Conservation (phyloP, 1,140 invertebrate genomes). For the Neodiprion pinetum region DNA sequence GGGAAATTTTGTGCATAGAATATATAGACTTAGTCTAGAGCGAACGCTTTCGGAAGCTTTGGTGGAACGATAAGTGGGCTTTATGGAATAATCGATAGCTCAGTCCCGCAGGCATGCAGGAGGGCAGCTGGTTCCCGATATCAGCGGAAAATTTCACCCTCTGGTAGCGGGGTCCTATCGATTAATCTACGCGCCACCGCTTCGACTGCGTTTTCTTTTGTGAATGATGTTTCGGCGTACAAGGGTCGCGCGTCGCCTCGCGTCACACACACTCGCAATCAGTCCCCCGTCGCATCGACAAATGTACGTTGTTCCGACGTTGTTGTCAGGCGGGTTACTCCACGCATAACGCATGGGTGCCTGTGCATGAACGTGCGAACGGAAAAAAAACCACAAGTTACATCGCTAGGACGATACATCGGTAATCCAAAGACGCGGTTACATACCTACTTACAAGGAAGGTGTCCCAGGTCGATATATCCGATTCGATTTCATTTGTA, state of each 20-base stretch:
- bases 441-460: too few relatives aligned
- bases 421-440: too few relatives aligned
- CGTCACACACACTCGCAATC: not conserved
- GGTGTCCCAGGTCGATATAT: too few relatives aligned
- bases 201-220: not conserved
- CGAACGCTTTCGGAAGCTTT: not conserved
- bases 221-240: not conserved
- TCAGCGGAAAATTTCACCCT: constrained; percentile 7
- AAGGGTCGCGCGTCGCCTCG: not conserved
- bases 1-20: not conserved
- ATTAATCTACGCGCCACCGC: constrained; percentile 4
- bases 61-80: constrained; percentile 6
- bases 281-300: not conserved
- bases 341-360: too few relatives aligned
- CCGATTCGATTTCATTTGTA: too few relatives aligned
- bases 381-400: too few relatives aligned
- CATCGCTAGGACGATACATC: too few relatives aligned
- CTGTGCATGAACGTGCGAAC: too few relatives aligned
- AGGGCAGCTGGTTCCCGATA: constrained; percentile 6
- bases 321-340: too few relatives aligned
- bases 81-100: constrained; percentile 5
- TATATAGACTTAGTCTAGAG: not conserved
- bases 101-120: constrained; percentile 3
- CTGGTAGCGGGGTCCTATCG: not conserved
- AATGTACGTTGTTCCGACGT: not conserved